phyloP scores from a whole-genome alignment of 2,888 invertebrate genomes.

The Spatulosminthurus flaviceps region DNA sequence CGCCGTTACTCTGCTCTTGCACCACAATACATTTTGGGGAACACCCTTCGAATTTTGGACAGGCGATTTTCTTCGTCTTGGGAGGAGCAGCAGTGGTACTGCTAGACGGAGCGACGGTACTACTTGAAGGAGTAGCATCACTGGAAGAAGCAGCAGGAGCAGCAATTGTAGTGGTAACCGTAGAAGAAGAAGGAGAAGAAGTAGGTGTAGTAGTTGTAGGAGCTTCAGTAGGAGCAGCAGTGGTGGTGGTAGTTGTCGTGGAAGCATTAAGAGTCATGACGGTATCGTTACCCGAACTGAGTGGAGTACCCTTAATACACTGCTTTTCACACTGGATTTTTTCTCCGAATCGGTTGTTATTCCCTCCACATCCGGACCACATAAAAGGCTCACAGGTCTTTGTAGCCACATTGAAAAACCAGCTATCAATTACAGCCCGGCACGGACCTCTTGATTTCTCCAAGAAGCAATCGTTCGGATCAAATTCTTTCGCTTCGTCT shows the following conservation, averaged over 20 bases:
- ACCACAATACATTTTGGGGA: conserved; percentile 59
- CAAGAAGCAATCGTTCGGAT: conserved; percentile 61
- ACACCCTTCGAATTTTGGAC: conserved; percentile 62
- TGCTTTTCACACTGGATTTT: conserved; percentile 53
- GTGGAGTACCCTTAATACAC: conserved; percentile 47
- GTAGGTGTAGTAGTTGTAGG: background rate
- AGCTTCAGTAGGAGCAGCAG: background rate
- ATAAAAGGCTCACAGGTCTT: conserved; percentile 66
- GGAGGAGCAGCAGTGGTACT: background rate
- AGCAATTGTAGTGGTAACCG: background rate
- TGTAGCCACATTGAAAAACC: conserved; percentile 65
- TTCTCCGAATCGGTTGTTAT: conserved; percentile 61
- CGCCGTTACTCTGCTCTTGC: conserved; percentile 56
- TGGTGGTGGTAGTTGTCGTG: conserved; percentile 1
- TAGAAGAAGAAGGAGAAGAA: background rate
- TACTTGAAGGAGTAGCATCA: background rate
- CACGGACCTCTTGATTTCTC: conserved; percentile 62
- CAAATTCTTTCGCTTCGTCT: conserved; percentile 56
- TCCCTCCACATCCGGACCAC: conserved; percentile 66
- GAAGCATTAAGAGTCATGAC: background rate
- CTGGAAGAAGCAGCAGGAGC: background rate
- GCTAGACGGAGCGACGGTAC: background rate
- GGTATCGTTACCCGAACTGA: background rate
- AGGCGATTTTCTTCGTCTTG: conserved; percentile 42
- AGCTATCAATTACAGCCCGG: conserved; percentile 64